Base-by-base conservation (phyloP, 2,888 invertebrate species). In the Chironomus tentans region DNA sequence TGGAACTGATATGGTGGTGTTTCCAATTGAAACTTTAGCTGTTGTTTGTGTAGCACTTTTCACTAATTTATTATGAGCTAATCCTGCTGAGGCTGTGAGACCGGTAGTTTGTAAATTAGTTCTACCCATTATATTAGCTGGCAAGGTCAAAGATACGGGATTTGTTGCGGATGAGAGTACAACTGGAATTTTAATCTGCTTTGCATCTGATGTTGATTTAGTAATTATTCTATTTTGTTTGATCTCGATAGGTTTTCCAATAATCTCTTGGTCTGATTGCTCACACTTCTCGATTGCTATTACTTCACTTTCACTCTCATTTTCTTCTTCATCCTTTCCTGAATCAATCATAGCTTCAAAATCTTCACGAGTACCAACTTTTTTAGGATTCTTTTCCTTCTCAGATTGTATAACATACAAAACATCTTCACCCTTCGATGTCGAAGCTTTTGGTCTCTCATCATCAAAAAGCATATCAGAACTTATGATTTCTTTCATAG, bases 301-400 rank as follows among this genome's bases (percentile, higher is more conserved):
- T 0, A 62, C 47, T 68, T 74, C 74, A 13, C 4, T 22, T 69
- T 80, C 79, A 48, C 74, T 50, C 82, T 85, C 2, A 77, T 77
- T 78, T 68, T 85, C 85, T 69, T 85, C 85, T 72, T 88, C 88
- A 77, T 87, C 87, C 0, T 87, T 87, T 0, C 88, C 88, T 78
- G 88, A 87, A 78, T 89, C 89, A 56, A 89, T 90, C 21, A 89
- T 81, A 78, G 89, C 88, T 79, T 89, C 89, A 79, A 89, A 89
- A 80, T 90, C 89, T 81, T 89, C 89, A 78, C 88, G 88, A 0
- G 89, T 89, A 0, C 88, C 87, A 77, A 89, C 87, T 78, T 76
- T 78, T 77, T 87, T 87, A 0, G 86, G 84, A 1, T 84, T 84
- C 69, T 87, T 50, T 28, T 69, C 56, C 75, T 72, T 77, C 4